Evolutionary conservation across 2,888 invertebrate species (phyloP), one percentile per base, ranked within the genome.

Genomic region (Drosophila tanythrix): DNA sequence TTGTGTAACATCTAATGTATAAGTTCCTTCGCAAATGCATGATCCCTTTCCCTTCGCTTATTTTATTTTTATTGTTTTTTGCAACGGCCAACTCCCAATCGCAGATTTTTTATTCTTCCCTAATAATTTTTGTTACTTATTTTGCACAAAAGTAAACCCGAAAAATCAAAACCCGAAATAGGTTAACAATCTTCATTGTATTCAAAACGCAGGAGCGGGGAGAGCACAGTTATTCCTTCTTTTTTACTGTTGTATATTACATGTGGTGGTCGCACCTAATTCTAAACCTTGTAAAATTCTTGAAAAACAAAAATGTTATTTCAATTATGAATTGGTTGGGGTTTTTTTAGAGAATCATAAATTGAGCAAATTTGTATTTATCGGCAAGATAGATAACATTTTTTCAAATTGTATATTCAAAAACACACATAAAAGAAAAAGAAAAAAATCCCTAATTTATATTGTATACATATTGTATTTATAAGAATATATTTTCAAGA

Each of bases 51-150:
- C 15, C 21, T 21, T 21, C 21, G 21, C 21, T 21, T 25, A 7
- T 25, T 46, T 21, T 21, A 46, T 15, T 43, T 40, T 21, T 31
- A 6, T 36, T 15, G 10, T 46, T 13, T 21, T 31, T 18, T 33
- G 38, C 13, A 43, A 27, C 13, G n/a, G 13, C 52, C 51, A 18
- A 11, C 18, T n/a, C 21, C 33, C 27, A 27, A 18, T 35, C 2
- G 25, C 46, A 70, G n/a, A 21, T 83, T 81, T 87, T 83, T 81
- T 87, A 83, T 87, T 83, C 57, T 69, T 65, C 43, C 62, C 65
- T 33, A 40, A 70, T 57, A 65, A 3, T 3, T 69, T 69, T 78
- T 78, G 79, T 79, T 88, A 72, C 40, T 56, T 81, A 64, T 69
- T 81, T 83, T 78, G 70, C 84, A 70, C 71, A 67, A 71, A 71